These are phyloP conservation scores for Lithophane leautieri DNA, from an alignment of 2,888 invertebrate genomes.

Conservation along the genomic window DNA sequence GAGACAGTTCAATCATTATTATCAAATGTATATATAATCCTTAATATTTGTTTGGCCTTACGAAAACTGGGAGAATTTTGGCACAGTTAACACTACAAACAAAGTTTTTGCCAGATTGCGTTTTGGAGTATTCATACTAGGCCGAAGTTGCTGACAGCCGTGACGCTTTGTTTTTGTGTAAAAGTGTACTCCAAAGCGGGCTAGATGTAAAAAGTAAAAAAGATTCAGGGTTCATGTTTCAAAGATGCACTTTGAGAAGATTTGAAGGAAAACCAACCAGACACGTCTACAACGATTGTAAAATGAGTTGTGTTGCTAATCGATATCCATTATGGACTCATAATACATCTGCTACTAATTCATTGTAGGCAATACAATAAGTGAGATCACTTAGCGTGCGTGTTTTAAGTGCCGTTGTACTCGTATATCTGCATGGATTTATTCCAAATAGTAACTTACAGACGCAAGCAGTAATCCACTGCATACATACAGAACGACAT, in stretches of 20 bases:
- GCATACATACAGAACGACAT: conserved; percentile 28
- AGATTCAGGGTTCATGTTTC: neutral
- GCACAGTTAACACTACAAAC: conserved; percentile 38
- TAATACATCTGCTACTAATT: conserved; percentile 33
- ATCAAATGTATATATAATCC: conserved; percentile 12
- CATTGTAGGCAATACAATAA: conserved; percentile 40
- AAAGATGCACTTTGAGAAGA: neutral
- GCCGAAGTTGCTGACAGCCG: conserved; percentile 16
- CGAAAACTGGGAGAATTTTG: conserved; percentile 47
- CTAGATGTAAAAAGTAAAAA: neutral
- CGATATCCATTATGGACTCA: conserved; percentile 17
- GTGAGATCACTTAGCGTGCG: conserved; percentile 29
- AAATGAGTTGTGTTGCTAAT: conserved; percentile 28
- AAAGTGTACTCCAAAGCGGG: neutral
- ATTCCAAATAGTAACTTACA: conserved; percentile 23
- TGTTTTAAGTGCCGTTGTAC: conserved; percentile 26
- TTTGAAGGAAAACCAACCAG: neutral
- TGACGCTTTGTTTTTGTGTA: conserved; percentile 7
- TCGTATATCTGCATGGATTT: conserved; percentile 16
- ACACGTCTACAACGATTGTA: neutral
- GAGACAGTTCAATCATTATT: conserved; percentile 21
- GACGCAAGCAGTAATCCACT: conserved; percentile 10
- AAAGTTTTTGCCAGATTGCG: conserved; percentile 24
- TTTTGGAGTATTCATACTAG: conserved; percentile 31
- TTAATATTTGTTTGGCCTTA: conserved; percentile 32